Base-by-base conservation (phyloP, 2,888 invertebrate genomes). In the Agrochola lota region DNA sequence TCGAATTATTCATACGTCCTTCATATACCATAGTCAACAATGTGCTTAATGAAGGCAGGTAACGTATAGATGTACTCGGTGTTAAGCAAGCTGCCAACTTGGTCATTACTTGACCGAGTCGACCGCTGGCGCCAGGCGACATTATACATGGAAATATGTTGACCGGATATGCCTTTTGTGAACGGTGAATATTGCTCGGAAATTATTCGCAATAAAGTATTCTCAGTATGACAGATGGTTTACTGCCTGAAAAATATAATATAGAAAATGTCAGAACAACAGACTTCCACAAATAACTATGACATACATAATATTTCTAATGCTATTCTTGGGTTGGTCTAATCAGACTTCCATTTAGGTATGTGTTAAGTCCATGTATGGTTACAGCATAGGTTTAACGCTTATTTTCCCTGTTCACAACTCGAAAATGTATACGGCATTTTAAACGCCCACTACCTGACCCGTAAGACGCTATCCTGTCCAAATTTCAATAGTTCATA, bases 51-150 rank as follows among this genome's bases (percentile, higher is more conserved):
- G 78, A 86, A 83, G 77, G 76, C 83, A 85, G 79, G 84, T 81
- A 80, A 46, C 69, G 73, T 85, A 79, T 75, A 67, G 71, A 85
- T 77, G 77, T 80, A 82, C 87, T 87, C 81, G 85, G 87, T 87
- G 88, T 91, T 86, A 85, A 90, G 88, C 91, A 89, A 90, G 90
- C 88, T 91, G 87, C 85, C 86, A 84, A 85, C 88, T 87, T 85
- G 87, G 78, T 85, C 90, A 91, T 92, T 91, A 90, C 86, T 85
- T 83, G 85, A 79, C 59, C 79, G 72, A 82, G 70, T 77, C 64
- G 79, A 73, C 57, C 72, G 64, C 73, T 75, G 88, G 88, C 88
- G 88, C 88, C 88, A 86, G 63, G 67, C 77, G 66, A 70, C 67
- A 75, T 84, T 87, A 75, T 70, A 75, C 87, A 83, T 81, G 70